Conservation (phyloP, 2,797 vertebrate species). For the Hephaestus fuliginosus region DNA sequence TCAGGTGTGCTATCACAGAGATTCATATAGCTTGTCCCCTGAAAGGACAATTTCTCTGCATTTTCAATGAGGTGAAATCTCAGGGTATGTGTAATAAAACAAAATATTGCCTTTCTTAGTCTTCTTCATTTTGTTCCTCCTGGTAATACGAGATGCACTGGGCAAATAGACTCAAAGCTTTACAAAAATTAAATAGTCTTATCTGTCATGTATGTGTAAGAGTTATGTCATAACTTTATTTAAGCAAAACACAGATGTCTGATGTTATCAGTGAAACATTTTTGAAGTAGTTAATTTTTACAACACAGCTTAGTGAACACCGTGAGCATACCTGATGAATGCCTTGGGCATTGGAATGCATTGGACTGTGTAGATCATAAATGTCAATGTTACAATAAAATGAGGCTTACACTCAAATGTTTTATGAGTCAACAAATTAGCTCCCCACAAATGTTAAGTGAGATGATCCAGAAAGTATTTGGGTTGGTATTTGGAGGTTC, state of each 20-base stretch:
- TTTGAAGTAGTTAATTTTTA: slow-evolving; percentile 8
- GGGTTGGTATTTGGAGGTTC: not conserved
- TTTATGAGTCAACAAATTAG: slow-evolving; percentile 18
- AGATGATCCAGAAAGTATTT: slow-evolving; percentile 13
- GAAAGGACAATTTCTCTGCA: slow-evolving; percentile 27
- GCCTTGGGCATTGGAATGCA: not conserved
- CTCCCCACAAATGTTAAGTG: not conserved
- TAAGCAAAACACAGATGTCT: slow-evolving; percentile 3
- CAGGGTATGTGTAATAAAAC: slow-evolving; percentile 22
- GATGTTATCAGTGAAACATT: slow-evolving; percentile 12
- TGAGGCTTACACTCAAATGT: not conserved
- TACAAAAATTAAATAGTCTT: slow-evolving; percentile 9
- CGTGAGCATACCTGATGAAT: not conserved
- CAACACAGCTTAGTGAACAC: not conserved
- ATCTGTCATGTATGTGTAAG: slow-evolving; percentile 8
- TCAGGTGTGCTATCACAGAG: slow-evolving; percentile 31
- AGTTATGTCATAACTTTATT: slow-evolving; percentile 5
- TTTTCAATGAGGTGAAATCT: slow-evolving; percentile 27
- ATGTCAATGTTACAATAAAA: slow-evolving; percentile 5
- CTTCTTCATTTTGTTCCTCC: slow-evolving; percentile 6
- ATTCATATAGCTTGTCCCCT: slow-evolving; percentile 25
- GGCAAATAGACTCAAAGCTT: slow-evolving; percentile 31
- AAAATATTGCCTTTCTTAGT: not conserved
- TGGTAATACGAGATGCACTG: slow-evolving; percentile 4
- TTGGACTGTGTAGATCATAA: not conserved